These are phyloP conservation scores for Cyprinodon variegatus DNA, from an alignment of 2,113 vertebrate species.

Conservation along the genomic window DNA sequence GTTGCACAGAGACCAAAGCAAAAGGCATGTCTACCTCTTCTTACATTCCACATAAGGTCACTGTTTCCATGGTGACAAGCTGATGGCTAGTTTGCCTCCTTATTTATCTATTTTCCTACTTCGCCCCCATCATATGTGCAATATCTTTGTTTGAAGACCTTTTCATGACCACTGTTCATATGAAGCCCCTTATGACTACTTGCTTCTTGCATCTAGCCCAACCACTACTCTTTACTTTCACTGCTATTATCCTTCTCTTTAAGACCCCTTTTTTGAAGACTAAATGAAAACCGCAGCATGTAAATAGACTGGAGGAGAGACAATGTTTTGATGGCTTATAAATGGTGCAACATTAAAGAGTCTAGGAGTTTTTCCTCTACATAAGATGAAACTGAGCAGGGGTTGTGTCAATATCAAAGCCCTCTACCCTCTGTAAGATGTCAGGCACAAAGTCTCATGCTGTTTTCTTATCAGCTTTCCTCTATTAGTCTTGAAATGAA, in stretches of 20 bases:
- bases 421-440: conserved; percentile 55
- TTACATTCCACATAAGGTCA: conserved; percentile 74
- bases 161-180: conserved; percentile 45
- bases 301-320: conserved; percentile 52
- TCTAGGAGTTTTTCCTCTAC: conserved; percentile 48
- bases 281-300: conserved; percentile 58
- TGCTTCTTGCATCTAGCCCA: not conserved
- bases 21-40: conserved; percentile 65
- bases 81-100: conserved; percentile 73
- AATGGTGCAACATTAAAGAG: conserved; percentile 69
- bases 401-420: conserved; percentile 72
- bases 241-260: conserved; percentile 29
- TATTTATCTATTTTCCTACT: conserved; percentile 67
- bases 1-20: conserved; percentile 59
- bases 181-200: not conserved
- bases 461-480: conserved; percentile 69
- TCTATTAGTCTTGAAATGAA: conserved; percentile 68
- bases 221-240: conserved; percentile 48
- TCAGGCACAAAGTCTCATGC: conserved; percentile 56
- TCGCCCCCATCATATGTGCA: conserved; percentile 63
- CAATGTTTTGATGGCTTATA: conserved; percentile 62
- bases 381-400: conserved; percentile 59
- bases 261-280: conserved; percentile 50
- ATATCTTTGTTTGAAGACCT: conserved; percentile 71
- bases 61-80: conserved; percentile 77